Base-by-base conservation (phyloP, 2,888 invertebrate genomes). In the Gerris lacustris region DNA sequence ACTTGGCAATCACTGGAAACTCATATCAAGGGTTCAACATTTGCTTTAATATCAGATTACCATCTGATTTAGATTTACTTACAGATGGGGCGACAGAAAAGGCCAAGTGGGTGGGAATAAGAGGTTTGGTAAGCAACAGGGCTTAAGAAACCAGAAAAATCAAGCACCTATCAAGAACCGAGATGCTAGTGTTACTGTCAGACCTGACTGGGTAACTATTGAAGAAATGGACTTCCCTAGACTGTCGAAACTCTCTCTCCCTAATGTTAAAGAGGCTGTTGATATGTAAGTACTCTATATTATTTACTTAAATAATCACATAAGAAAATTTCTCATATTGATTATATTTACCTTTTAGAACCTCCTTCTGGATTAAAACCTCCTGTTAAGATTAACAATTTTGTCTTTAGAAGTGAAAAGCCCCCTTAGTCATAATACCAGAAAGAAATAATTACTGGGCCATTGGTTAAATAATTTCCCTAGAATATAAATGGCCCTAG, bases 171-270 rank as follows among this genome's bases (percentile, higher is more conserved):
- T 94, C 79, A 96, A 96, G 81, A 94, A 94, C 76, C 87, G 97
- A 63, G 96, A 97, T 82, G 95, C 98, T 4, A 98, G 97, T 0
- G 97, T 99, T 0, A 92, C 94, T 70, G 96, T 99, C 0, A 86
- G 93, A 66, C 92, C 97, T 7, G 94, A 96, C 74, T 99, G 99
- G 99, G 86, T 86, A 70, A 96, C 97, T 5, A 92, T 98, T 75
- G 94, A 94, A 79, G 99, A 99, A 80, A 96, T 99, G 91, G 99
- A 99, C 83, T 98, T 99, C 81, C 94, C 94, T 7, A 87, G 98
- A 5, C 85, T 99, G 73, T 88, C 91, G 63, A 99, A 99, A 80
- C 84, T 99, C 5, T 92, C 93, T 44, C 82, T 99, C 76, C 97
- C 98, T 0, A 89, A 87, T 75, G 88, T 98, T 72, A 92, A 91